Base-by-base conservation (phyloP, 2,797 vertebrate genomes). In the Loris lydekkerianus region DNA sequence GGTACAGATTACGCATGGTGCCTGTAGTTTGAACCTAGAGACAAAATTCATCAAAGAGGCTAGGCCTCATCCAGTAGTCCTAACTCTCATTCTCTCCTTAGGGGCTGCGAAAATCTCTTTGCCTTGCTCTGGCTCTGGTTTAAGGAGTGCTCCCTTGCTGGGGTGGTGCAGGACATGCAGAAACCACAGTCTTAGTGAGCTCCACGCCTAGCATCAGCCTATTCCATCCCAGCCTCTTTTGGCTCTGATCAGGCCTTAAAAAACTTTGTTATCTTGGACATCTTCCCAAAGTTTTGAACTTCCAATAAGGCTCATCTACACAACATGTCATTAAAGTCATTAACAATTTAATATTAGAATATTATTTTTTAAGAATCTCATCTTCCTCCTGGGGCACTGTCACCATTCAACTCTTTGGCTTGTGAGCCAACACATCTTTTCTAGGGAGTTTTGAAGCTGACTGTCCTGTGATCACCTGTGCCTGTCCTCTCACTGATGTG, bases 401-500 rank as follows among this genome's bases (percentile, higher is more conserved):
- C 75, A 31, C 83, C 34, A 58, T 5, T 18, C 10, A 31, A 14
- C 53, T 20, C 75, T 82, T 13, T 14, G 15, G 78, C 75, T 23
- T 60, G 40, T 0, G 23, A 83, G 18, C 56, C 31, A 13, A 49
- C 5, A 27, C 15, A 7, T 10, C 53, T 10, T 14, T 72, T 76
- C 72, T 10, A 4, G 1, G 25, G 29, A 53, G 3, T 4, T 5
- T 23, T 27, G 18, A 37, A 23, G 70, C 0, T 4, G 67, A 27
- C 2, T 27, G 40, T 56, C 92, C 49, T 7, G 18, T 1, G 27
- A 14, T 4, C 13, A 1, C 18, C 15, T 1, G 69, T 14, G 43
- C 67, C 89, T 1, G 43, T 5, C 53, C 60, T 4, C 7, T 1
- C 2, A n/a, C 17, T 18, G 3, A 2, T 0, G 29, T 29, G 25